Evolutionary conservation across 2,797 vertebrate genomes (phyloP), one percentile per base, ranked within the genome.

Genomic region (Pangasius djambal): DNA sequence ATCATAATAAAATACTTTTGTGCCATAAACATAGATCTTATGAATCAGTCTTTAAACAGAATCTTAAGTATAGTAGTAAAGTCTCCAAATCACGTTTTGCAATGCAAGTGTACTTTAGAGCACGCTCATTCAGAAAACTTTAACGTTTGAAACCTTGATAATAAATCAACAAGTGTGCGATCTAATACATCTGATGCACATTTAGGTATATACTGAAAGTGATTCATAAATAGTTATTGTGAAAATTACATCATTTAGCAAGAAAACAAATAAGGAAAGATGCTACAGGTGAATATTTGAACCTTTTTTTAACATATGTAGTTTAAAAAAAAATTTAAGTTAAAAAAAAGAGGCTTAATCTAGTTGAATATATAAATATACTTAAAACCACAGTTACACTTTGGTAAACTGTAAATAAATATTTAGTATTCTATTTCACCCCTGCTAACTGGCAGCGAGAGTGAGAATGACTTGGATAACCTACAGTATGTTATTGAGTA

Each of bases 1-100:
- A 48, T 65, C 55, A 55, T 85, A 61, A 90, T 90, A 88, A 88
- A 88, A 88, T 69, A 69, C 65, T 61, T 52, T 67, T 86, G 40
- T 81, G 83, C 55, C 55, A 48, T 88, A 85, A 82, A 40, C 50
- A 78, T 18, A 48, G 74, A 59, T 81, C 65, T 67, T 65, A 74
- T 86, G 10, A 86, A 78, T 89, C 69, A 65, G 31, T 40, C 82
- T 79, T 65, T 18, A 55, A 89, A 89, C 57, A 50, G 63, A 86
- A 28, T 65, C 59, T 72, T 67, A 44, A 55, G 25, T 87, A 69
- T n/a, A 37, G 13, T 22, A 82, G 10, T 15, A 77, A 85, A 4
- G 4, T 40, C 37, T 67, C 16, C 31, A 85, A 40, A 50, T 79
- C 65, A 22, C 0, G 3, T 20, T 59, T 34, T 18, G 9, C 31